Evolutionary conservation across 2,113 vertebrate species (phyloP).

Genomic region (Arvicanthis niloticus): DNA sequence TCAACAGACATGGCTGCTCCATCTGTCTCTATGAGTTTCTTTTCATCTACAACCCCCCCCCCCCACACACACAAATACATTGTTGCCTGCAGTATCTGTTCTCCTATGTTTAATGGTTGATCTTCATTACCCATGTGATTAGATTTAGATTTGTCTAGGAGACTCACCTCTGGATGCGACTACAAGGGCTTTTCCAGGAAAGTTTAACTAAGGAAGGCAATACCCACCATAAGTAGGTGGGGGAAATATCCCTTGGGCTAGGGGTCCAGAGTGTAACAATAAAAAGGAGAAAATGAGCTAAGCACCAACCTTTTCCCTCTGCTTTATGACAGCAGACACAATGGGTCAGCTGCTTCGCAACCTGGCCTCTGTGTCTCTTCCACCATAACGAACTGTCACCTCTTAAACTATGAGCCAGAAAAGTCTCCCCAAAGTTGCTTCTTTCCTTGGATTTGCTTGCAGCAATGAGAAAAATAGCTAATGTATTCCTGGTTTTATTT

Average conservation of each 20-base stretch:
- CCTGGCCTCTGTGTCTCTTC: neutral
- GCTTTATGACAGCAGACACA: neutral
- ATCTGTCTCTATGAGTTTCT: neutral
- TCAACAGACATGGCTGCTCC: neutral
- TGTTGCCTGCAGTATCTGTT: neutral
- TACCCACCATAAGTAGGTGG: neutral
- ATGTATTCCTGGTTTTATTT: neutral
- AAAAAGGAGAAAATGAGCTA: neutral
- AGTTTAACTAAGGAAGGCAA: neutral
- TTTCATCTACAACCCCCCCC: neutral
- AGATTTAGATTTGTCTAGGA: neutral
- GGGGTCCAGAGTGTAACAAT: neutral
- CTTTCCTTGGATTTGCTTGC: neutral
- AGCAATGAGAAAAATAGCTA: neutral
- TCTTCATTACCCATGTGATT: neutral
- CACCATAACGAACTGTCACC: neutral
- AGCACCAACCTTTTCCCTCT: neutral
- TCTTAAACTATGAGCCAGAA: neutral
- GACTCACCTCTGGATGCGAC: neutral
- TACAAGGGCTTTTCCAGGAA: neutral
- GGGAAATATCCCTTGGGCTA: neutral
- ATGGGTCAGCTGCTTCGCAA: neutral
- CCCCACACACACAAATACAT: too few species aligned
- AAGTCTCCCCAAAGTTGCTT: neutral
- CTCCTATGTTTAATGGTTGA: neutral